Conservation (phyloP, 2,888 invertebrate genomes). For the Nomada lathburiana region DNA sequence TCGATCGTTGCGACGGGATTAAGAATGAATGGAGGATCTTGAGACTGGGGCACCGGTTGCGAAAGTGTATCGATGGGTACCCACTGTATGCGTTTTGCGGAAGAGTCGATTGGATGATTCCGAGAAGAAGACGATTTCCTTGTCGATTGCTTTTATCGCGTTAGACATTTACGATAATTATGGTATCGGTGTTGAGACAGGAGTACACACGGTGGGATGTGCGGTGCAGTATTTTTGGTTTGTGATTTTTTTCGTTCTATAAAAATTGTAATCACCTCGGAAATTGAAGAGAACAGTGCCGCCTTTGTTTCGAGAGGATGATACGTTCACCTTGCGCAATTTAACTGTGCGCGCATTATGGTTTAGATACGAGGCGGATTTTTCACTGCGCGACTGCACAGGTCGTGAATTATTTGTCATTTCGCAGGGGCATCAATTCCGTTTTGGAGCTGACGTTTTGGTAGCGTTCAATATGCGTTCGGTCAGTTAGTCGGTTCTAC, state of each 20-base stretch:
- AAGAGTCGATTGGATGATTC: not conserved
- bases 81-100: too few species aligned
- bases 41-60: too few species aligned
- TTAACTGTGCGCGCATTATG: slow-evolving; percentile 38
- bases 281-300: not conserved
- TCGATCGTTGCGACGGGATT: too few species aligned
- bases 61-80: too few species aligned
- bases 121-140: not conserved
- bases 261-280: not conserved
- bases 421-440: slow-evolving; percentile 63
- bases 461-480: slow-evolving; percentile 61
- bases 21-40: too few species aligned
- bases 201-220: too few species aligned
- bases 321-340: slow-evolving; percentile 5
- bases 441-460: slow-evolving; percentile 59
- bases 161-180: too few species aligned
- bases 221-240: not conserved
- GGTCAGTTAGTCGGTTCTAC: slow-evolving; percentile 46
- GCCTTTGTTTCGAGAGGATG: not conserved
- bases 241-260: too few species aligned
- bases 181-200: too few species aligned
- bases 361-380: slow-evolving; percentile 26
- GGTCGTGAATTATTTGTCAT: slow-evolving; percentile 66
- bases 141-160: not conserved
- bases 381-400: slow-evolving; percentile 20